These are phyloP conservation scores for Acipenser oxyrinchus DNA, from an alignment of 2,797 vertebrate genomes.

Conservation along the genomic window DNA sequence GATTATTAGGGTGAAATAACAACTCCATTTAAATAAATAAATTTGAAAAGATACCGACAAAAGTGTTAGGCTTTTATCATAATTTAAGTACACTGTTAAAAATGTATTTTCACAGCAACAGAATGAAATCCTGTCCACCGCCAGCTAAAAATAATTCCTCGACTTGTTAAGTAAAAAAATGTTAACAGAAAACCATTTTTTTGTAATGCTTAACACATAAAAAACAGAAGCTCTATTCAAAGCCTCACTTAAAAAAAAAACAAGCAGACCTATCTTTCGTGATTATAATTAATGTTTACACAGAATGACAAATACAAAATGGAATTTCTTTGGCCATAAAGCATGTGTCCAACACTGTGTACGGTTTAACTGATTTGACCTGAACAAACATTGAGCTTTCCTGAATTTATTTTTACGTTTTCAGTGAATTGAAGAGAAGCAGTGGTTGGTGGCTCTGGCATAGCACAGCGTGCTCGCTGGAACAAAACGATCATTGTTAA, in stretches of 20 bases:
- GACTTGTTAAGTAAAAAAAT: no score
- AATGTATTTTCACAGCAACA: no score
- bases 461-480: neutral
- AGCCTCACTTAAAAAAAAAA: conserved; percentile 22
- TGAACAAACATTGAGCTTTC: conserved; percentile 48
- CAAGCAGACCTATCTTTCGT: conserved; percentile 26
- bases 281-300: conserved; percentile 54
- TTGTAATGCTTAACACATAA: neutral
- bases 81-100: no score
- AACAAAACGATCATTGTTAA: conserved; percentile 21
- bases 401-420: conserved; percentile 43
- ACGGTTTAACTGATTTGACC: conserved; percentile 54
- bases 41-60: no score
- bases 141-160: no score
- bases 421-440: conserved; percentile 21
- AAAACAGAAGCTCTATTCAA: conserved; percentile 7
- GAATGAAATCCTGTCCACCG: no score
- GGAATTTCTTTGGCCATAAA: conserved; percentile 45
- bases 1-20: no score
- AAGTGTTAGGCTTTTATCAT: no score
- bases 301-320: conserved; percentile 41
- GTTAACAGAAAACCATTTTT: no score
- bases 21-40: no score
- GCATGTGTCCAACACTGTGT: conserved; percentile 25
- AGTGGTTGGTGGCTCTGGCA: conserved; percentile 8